Base-by-base conservation (phyloP, 2,797 vertebrate species). In the Enteromius trimaculatus region DNA sequence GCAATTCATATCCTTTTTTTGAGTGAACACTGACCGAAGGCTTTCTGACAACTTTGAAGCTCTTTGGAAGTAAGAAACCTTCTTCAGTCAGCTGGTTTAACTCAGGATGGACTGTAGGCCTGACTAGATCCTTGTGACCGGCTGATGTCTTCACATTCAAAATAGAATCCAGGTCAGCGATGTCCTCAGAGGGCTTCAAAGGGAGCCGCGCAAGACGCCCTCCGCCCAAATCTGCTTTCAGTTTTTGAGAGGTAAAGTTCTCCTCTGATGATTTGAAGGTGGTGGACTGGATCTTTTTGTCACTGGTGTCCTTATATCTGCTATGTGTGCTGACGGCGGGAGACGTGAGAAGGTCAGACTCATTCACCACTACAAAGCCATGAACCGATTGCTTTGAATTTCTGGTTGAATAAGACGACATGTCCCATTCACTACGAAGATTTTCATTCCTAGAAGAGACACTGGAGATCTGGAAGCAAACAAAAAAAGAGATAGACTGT, bases 241-340 rank as follows among this genome's bases (percentile, higher is more conserved):
- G 74, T 86, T 92, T 94, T 60, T 88, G 85, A 0, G 19, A 86
- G 26, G 89, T 89, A 71, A 87, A 0, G 0, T 91, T 93, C 84
- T 93, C 89, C 31, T 89, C 55, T 0, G 8, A 16, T 16, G 71
- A 72, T 5, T 79, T 65, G 0, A 82, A 76, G 51, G 21, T 31
- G 31, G n/a, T 86, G 10, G 84, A 77, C 68, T 86, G 84, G 34
- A 91, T 88, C 83, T 90, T 90, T 71, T 7, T 82, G 1, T 42
- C 21, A 0, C 21, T 64, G 8, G 39, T 29, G 3, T 3, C 2
- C 0, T 23, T 47, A 0, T 1, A 58, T 19, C 64, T 7, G 1
- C 1, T 6, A 66, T 64, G 69, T 42, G 62, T 74, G 69, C 1
- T 53, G 53, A 82, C 26, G 11, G 47, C 71, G 10, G 49, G 6